Evolutionary conservation across 2,797 vertebrate species (phyloP).

Genomic region (Threskiornis aethiopicus): DNA sequence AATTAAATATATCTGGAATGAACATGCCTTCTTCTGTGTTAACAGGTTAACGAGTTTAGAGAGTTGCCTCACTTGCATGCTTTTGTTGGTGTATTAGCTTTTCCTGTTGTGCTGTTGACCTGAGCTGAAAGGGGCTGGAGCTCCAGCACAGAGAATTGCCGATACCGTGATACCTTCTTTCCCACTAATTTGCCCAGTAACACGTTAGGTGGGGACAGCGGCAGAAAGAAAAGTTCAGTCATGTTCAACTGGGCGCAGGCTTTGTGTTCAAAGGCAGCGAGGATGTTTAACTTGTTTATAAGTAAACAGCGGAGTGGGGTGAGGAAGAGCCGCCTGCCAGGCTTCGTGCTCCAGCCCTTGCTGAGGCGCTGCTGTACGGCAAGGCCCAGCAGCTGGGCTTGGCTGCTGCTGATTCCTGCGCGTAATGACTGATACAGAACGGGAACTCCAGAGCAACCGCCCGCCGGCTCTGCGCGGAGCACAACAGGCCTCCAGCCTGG

Average conservation of each 20-base stretch:
- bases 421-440: neutral
- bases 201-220: neutral
- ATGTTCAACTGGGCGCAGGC: neutral
- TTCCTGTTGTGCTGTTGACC: neutral
- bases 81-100: neutral
- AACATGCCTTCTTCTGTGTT: neutral
- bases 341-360: neutral
- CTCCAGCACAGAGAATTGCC: neutral
- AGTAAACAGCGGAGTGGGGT: neutral
- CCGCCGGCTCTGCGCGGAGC: neutral
- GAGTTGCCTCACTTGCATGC: neutral
- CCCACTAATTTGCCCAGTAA: neutral
- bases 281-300: neutral
- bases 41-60: neutral
- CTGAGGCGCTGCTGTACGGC: neutral
- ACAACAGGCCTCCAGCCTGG: neutral
- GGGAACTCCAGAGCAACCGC: neutral
- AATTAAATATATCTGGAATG: neutral
- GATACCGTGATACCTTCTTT: neutral
- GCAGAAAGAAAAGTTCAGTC: neutral
- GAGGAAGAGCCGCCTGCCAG: neutral
- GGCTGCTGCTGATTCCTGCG: neutral
- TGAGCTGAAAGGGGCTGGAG: neutral
- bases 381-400: neutral
- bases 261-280: neutral